Percentiles rank a stretch among this genome's conserved stretches.
Conservation (phyloP, 2,113 vertebrate species). For the Elephas maximus region DNA sequence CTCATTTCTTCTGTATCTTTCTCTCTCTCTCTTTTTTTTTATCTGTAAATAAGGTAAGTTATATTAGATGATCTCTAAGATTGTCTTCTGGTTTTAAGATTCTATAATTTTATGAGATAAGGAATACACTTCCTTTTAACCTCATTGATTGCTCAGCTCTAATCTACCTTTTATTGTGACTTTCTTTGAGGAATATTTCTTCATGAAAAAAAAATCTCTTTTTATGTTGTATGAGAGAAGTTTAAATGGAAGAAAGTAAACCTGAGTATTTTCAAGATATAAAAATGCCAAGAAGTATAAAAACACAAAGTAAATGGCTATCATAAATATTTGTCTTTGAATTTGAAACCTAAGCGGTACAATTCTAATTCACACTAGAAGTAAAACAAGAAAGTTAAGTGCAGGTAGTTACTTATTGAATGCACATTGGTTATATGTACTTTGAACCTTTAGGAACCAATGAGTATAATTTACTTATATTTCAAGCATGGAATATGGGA, state of each 20-base stretch:
- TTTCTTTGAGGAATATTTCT: conserved; percentile 7
- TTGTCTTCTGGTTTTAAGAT: neutral
- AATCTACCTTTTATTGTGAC: neutral
- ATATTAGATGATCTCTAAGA: conserved; percentile 1
- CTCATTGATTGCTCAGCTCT: neutral
- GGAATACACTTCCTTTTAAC: neutral
- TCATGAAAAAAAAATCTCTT: neutral
- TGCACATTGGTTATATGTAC: neutral
- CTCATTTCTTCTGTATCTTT: neutral
- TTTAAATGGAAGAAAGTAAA: conserved; percentile 29
- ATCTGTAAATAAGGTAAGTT: neutral
- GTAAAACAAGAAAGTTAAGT: neutral
- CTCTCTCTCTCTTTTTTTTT: neutral
- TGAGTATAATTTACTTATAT: conserved; percentile 31
- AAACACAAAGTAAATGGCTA: neutral
- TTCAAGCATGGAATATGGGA: neutral
- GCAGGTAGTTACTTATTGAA: conserved; percentile 1
- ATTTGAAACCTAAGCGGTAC: conserved; percentile 45
- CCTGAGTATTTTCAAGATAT: neutral
- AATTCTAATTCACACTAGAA: conserved; percentile 15
- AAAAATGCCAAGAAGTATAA: neutral
- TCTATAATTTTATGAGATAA: conserved; percentile 33
- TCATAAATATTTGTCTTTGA: neutral
- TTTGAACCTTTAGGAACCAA: conserved; percentile 34
- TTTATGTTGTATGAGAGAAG: neutral